phyloP scores from a whole-genome alignment of 2,888 invertebrate genomes.

The Drosophila atripex region DNA sequence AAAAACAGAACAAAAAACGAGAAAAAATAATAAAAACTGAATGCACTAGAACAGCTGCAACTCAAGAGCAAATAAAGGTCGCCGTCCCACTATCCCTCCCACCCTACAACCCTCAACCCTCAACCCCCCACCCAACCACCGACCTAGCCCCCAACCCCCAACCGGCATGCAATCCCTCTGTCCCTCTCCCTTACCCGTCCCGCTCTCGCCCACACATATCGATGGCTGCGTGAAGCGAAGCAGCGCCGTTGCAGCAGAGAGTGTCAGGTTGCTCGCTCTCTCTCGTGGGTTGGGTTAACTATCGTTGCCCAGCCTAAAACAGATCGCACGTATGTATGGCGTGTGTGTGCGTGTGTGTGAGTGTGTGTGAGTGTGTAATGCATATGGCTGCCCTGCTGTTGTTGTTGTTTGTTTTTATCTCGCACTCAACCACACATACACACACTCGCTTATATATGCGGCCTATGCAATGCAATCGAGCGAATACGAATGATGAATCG shows the following conservation, averaged over 20 bases:
- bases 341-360: constrained; percentile 31
- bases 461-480: constrained; percentile 38
- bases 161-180: background rate
- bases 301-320: constrained; percentile 76
- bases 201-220: constrained; percentile 15
- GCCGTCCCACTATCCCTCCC: constrained; percentile 20
- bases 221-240: constrained; percentile 60
- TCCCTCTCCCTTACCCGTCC: constrained; percentile 3
- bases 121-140: background rate
- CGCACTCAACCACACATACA: constrained; percentile 29
- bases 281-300: constrained; percentile 69
- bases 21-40: constrained; percentile 13
- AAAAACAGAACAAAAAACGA: background rate
- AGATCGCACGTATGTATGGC: constrained; percentile 50
- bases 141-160: background rate
- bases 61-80: constrained; percentile 78
- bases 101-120: background rate
- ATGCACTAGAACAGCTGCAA: constrained; percentile 39
- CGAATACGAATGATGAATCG: constrained; percentile 42
- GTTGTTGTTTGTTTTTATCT: constrained; percentile 44
- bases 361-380: constrained; percentile 36
- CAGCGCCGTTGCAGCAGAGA: constrained; percentile 54
- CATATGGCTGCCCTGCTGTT: constrained; percentile 24
- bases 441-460: constrained; percentile 18
- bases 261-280: constrained; percentile 40